Evolutionary conservation across 2,797 vertebrate genomes (phyloP), one percentile per base, ranked within the genome.

Genomic region (Mormyrops boulengeri): DNA sequence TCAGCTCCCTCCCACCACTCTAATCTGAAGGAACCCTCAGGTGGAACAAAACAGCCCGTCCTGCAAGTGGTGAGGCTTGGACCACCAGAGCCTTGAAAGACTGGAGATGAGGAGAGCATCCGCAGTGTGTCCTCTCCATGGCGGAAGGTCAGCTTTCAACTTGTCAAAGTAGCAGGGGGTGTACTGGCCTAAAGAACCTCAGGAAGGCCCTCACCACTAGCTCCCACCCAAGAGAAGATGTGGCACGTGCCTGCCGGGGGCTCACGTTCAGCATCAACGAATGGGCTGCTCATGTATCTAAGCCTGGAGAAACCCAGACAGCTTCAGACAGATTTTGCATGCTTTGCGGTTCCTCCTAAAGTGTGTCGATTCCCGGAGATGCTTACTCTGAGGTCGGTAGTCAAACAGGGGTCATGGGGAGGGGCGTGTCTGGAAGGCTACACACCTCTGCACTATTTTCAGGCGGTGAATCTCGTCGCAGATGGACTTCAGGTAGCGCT

Each of bases 381-480:
- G 60, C n/a, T 66, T 2, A 11, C 11, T 12, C 9, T 73, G 69
- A 17, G 30, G 69, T 8, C 14, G 1, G 55, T 2, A 14, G 34
- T 22, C 19, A 38, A 62, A 41, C 47, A 57, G 2, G 19, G 6
- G 41, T 14, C 1, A 19, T 2, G 26, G 30, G 55, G 38, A 4
- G 34, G 22, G 50, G 44, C 4, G 1, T 69, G 1, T 49, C 12
- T 0, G 4, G 14, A 19, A 38, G 41, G 19, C 17, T n/a, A 91
- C 93, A 91, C 94, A 98, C 97, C 96, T 96, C 93, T 98, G 99
- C 52, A 92, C 94, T 11, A 99, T 96, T 94, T 99, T 99, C 90
- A 97, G 97, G 85, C 94, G 96, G 92, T 98, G 97, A 91, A 99
- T 97, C 95, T 99, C 97, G 6, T 99, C 99, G 88, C 98, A 99